Evolutionary conservation across 2,888 invertebrate genomes (phyloP).

Genomic region (Abrostola triplasia): DNA sequence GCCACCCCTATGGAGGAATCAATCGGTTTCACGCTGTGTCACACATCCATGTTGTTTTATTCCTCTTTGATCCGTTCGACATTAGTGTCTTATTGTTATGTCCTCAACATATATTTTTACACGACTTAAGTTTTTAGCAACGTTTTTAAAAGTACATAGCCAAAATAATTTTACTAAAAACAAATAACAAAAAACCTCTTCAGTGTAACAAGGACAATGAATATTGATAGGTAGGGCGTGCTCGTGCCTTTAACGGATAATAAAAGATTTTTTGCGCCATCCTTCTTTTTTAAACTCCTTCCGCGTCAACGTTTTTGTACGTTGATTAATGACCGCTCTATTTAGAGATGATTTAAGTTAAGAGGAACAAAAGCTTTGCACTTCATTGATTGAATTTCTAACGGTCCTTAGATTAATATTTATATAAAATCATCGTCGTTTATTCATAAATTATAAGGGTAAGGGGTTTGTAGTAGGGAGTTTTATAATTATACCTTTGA

Average conservation of each 20-base stretch:
- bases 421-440: constrained; percentile 29
- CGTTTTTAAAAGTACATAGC: constrained; percentile 22
- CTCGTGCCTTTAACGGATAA: constrained; percentile 62
- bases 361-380: constrained; percentile 58
- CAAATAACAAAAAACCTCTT: constrained; percentile 55
- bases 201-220: constrained; percentile 58
- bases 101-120: constrained; percentile 7
- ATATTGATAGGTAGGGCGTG: constrained; percentile 67
- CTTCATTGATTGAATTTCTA: constrained; percentile 64
- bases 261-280: constrained; percentile 72
- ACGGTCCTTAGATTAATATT: constrained; percentile 40
- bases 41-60: constrained; percentile 71
- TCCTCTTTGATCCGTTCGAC: constrained; percentile 60
- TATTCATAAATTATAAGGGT: constrained; percentile 9
- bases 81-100: constrained; percentile 30
- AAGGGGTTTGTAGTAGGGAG: constrained; percentile 14
- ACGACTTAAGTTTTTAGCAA: constrained; percentile 1
- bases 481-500: constrained; percentile 41
- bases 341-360: constrained; percentile 65
- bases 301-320: constrained; percentile 70
- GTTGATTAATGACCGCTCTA: constrained; percentile 75
- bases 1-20: constrained; percentile 71
- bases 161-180: constrained; percentile 41
- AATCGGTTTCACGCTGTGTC: constrained; percentile 71
- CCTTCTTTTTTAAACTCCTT: constrained; percentile 71